A percentile compares a stretch with the other conserved stretches of the same genome.
Conservation (phyloP, 2,888 invertebrate genomes). For the Hesperia comma region DNA sequence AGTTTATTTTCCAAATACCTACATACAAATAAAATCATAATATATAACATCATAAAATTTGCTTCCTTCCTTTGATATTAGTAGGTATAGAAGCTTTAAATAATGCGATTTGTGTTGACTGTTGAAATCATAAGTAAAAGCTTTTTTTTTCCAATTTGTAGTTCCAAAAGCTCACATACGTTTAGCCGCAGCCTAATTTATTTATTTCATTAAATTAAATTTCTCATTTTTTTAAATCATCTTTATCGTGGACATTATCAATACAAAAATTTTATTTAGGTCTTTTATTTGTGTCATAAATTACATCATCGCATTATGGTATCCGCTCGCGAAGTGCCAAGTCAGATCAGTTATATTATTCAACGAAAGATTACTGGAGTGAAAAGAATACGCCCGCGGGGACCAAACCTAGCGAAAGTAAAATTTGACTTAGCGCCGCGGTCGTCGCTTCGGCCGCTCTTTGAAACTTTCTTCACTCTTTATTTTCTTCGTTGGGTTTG, state of each 20-base stretch:
- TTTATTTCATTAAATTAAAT: too few relatives aligned
- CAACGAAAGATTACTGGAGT: slow-evolving; percentile 21
- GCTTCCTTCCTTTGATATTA: too few relatives aligned
- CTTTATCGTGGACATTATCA: background rate
- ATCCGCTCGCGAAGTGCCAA: slow-evolving; percentile 12
- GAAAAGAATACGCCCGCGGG: slow-evolving; percentile 33
- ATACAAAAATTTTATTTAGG: background rate
- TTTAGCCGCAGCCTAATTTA: too few relatives aligned
- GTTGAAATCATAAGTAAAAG: too few relatives aligned
- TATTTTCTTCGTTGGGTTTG: background rate
- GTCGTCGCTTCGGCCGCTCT: too few relatives aligned
- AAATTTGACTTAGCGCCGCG: background rate
- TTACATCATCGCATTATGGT: background rate
- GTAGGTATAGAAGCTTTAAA: too few relatives aligned
- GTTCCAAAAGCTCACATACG: too few relatives aligned
- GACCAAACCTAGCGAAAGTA: slow-evolving; percentile 24
- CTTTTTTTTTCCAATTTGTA: too few relatives aligned
- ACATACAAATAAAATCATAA: too few relatives aligned
- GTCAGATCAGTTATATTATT: slow-evolving; percentile 16
- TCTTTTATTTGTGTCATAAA: background rate
- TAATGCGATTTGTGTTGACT: too few relatives aligned
- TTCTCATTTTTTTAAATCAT: background rate
- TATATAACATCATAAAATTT: too few relatives aligned
- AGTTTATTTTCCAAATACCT: too few relatives aligned
- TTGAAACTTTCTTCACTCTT: slow-evolving; percentile 11